Evolutionary conservation across 2,113 vertebrate genomes (phyloP).

Genomic region (Cyanocitta stelleri): DNA sequence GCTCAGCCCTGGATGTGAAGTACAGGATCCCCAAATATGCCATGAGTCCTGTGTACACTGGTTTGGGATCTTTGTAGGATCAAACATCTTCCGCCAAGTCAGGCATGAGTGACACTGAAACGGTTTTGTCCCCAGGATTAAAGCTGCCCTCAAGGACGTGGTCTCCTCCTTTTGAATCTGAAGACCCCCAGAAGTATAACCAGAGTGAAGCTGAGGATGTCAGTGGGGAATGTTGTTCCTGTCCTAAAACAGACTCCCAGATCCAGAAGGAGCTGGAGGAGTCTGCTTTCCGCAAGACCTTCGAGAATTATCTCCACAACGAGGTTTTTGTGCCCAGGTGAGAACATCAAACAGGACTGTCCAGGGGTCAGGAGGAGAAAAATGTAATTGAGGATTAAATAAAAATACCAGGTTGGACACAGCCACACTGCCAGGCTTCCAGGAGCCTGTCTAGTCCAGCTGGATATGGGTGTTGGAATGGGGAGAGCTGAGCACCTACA

Average conservation of each 20-base stretch:
- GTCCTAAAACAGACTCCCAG: constrained; percentile 91
- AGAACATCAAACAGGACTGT: not conserved
- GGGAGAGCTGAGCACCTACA: not conserved
- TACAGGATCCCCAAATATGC: not conserved
- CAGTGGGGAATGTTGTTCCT: constrained; percentile 80
- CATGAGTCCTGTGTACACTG: accelerated
- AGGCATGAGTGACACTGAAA: not conserved
- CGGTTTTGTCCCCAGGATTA: constrained; percentile 73
- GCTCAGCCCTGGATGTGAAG: not conserved
- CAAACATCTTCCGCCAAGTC: not conserved
- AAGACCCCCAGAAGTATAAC: constrained; percentile 85
- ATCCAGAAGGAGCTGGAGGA: constrained; percentile 94
- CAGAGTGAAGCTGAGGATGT: constrained; percentile 78
- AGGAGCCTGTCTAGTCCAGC: not conserved
- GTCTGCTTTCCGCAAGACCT: constrained; percentile 88
- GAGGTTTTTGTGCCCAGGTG: constrained; percentile 93
- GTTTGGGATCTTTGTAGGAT: not conserved
- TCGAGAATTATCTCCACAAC: constrained; percentile 96
- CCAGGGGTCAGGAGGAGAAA: not conserved
- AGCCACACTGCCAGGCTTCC: not conserved
- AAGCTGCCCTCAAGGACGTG: constrained; percentile 87
- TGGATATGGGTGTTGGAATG: not conserved
- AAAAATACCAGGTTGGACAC: not conserved
- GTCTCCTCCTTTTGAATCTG: constrained; percentile 80
- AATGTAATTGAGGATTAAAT: too few species aligned